Evolutionary conservation across 2,797 vertebrate genomes (phyloP), one percentile per base, ranked within the genome.

Genomic region (Antrozous pallidus): DNA sequence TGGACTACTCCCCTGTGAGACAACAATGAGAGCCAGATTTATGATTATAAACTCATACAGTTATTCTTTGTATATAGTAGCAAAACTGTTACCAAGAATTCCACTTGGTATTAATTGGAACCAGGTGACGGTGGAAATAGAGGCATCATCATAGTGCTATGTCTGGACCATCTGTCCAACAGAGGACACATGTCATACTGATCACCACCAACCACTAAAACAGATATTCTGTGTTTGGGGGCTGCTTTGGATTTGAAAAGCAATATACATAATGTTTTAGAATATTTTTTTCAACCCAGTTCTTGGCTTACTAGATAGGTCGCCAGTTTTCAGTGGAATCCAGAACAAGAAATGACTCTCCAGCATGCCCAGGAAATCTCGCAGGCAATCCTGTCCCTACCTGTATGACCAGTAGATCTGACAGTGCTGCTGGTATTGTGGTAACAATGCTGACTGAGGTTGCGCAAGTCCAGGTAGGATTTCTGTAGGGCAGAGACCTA

Each of bases 341-440:
- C 42, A 71, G 69, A 84, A 22, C 3, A 31, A 71, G 67, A 36
- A 73, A 31, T 5, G 5, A 4, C 42, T 33, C 49, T 36, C 42
- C 47, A 31, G 7, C 8, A 0, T 13, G 22, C 1, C 16, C 20
- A 4, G 22, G 40, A 10, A 6, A 1, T 54, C 45, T 31, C 5
- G 0, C 14, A 47, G 67, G 22, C 10, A 0, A 18, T 38, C 2
- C 17, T 20, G 10, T 18, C 26, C 9, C 20, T 1, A 0, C 16
- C 9, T 13, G 0, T 12, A 8, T 5, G 54, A 18, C 8, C 38
- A 20, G 38, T 5, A 26, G 31, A 9, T 33, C 31, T 69, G 14
- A 36, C 0, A 8, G 10, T 6, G 1, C 20, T 49, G 4, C 38
- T 6, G 9, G 5, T 8, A 0, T 14, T 20, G 8, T 17, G 2